Percentiles rank a stretch among this genome's conserved stretches.
Evolutionary conservation across 2,113 vertebrate genomes (phyloP).

Genomic region (Poecile atricapillus): DNA sequence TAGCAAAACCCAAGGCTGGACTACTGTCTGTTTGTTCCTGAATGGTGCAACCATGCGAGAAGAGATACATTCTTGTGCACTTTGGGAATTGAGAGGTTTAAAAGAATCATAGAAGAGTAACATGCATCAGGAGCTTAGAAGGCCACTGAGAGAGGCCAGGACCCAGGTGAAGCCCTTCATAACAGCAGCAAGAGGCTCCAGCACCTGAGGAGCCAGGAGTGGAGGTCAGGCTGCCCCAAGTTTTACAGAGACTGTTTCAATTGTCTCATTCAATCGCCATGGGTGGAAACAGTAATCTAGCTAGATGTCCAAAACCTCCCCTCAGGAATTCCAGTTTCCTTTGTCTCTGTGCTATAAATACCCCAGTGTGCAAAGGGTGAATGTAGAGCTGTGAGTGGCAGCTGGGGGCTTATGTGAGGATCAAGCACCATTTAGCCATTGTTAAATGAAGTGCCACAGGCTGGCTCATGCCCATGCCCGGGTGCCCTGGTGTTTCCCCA

Average conservation of each 20-base stretch:
- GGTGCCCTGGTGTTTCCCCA: not conserved
- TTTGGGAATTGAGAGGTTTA: not conserved
- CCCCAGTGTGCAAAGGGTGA: constrained; percentile 23
- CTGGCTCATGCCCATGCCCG: not conserved
- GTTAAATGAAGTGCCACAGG: constrained; percentile 24
- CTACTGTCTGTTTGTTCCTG: not conserved
- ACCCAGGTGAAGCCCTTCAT: not conserved
- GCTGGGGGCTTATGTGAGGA: constrained; percentile 47
- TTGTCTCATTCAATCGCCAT: not conserved
- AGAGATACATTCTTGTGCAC: not conserved
- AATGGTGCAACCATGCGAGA: not conserved
- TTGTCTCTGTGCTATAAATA: constrained; percentile 59
- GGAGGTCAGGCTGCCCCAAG: not conserved
- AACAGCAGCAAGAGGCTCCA: not conserved
- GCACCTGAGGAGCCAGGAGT: not conserved
- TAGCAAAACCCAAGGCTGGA: not conserved
- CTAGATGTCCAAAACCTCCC: not conserved
- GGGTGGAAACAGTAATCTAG: constrained; percentile 33
- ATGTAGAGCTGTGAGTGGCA: not conserved
- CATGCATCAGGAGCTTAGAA: not conserved
- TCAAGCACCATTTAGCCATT: not conserved
- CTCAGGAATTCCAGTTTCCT: constrained; percentile 52
- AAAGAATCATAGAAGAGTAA: not conserved
- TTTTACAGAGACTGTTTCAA: not conserved
- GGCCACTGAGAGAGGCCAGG: not conserved